Evolutionary conservation across 1,140 invertebrate species (phyloP).

Genomic region (Zaprionus africanus): DNA sequence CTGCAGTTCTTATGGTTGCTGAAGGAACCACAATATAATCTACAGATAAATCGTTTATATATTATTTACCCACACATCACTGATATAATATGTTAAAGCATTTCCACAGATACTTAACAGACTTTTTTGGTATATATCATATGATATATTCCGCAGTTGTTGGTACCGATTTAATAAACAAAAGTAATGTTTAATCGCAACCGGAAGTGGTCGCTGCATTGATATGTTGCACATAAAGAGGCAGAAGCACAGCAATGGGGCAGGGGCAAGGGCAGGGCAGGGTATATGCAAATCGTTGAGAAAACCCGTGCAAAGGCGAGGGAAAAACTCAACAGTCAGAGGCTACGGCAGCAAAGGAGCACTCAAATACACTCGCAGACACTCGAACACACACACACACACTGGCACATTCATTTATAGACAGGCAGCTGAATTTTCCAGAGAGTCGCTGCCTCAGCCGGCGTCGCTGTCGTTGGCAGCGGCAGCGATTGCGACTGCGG

Average conservation of each 20-base stretch:
- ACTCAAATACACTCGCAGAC: conserved; percentile 14
- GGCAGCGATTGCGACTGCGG: neutral
- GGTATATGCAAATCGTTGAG: conserved; percentile 13
- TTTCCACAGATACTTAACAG: too few species aligned
- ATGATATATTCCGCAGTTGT: neutral
- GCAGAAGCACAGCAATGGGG: too few species aligned
- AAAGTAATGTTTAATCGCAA: neutral
- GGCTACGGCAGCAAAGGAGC: conserved; percentile 3
- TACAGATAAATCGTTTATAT: too few species aligned
- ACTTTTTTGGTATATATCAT: too few species aligned
- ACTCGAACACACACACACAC: neutral
- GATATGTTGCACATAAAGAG: neutral
- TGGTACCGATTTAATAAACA: neutral
- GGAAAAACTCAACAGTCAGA: conserved; percentile 28
- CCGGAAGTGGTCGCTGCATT: neutral
- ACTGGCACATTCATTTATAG: conserved; percentile 3
- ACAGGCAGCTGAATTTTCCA: conserved; percentile 52
- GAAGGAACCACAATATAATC: too few species aligned
- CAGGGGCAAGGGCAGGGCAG: neutral
- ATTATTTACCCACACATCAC: too few species aligned
- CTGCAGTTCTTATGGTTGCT: too few species aligned
- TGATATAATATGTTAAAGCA: too few species aligned
- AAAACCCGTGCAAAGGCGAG: conserved; percentile 15
- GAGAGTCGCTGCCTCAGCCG: conserved; percentile 5
- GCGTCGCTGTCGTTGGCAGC: neutral